Percentiles rank a stretch among this genome's conserved stretches.
phyloP scores from a whole-genome alignment of 2,888 invertebrate species.

The Rotaria socialis region DNA sequence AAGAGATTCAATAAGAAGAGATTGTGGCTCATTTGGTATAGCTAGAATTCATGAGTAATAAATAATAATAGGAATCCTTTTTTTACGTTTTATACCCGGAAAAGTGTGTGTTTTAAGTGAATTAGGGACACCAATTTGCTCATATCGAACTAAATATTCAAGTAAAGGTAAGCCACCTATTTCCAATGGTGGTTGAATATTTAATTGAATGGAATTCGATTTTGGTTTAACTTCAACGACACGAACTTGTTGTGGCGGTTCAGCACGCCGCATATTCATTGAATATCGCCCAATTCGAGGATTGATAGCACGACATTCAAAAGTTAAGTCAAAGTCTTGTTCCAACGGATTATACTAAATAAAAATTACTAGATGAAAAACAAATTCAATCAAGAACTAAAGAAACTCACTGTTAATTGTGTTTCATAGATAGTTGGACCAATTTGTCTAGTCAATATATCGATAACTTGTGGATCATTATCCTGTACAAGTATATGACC shows the following conservation, averaged over 20 bases:
- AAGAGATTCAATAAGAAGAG: constrained; percentile 2
- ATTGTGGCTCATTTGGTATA: not conserved
- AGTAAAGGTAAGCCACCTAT: constrained; percentile 16
- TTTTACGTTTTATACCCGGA: not conserved
- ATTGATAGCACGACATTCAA: constrained; percentile 36
- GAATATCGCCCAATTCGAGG: not conserved
- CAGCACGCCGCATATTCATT: not conserved
- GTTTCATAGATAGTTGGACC: not conserved
- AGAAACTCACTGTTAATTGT: not conserved
- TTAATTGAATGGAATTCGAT: constrained; percentile 10
- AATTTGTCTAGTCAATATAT: not conserved
- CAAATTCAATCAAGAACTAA: not conserved
- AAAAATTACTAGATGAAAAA: not conserved
- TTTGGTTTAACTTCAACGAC: constrained; percentile 7
- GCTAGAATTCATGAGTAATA: not conserved
- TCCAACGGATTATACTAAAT: constrained; percentile 3
- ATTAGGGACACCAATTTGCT: not conserved
- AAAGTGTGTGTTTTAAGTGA: not conserved
- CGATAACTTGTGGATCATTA: constrained; percentile 24
- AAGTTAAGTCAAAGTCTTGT: constrained; percentile 9
- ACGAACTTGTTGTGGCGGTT: constrained; percentile 27
- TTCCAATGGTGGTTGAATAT: constrained; percentile 33
- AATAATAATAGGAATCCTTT: not conserved
- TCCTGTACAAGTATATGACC: constrained; percentile 3
- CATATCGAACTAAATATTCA: not conserved